These are phyloP conservation scores for Momotus momota DNA, from an alignment of 2,797 vertebrate genomes.

Conservation along the genomic window DNA sequence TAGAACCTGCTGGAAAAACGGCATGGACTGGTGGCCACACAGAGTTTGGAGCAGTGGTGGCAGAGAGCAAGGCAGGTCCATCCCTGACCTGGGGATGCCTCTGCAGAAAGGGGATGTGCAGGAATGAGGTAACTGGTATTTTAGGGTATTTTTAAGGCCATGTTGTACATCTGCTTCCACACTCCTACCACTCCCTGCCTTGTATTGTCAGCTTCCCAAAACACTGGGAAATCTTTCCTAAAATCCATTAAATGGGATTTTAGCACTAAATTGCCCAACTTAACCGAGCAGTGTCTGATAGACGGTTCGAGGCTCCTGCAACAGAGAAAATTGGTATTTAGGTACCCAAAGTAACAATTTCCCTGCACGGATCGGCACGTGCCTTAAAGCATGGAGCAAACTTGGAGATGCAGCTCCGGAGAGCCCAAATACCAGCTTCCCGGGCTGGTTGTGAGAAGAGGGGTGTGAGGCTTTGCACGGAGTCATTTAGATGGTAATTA, in stretches of 20 bases:
- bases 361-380: neutral
- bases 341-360: neutral
- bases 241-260: neutral
- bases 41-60: neutral
- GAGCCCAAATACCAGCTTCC: neutral
- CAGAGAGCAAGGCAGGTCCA: fast-evolving
- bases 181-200: neutral
- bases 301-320: neutral
- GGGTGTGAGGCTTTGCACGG: slow-evolving; percentile 1
- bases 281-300: neutral
- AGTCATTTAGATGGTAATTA: slow-evolving; percentile 80
- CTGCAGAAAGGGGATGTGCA: neutral
- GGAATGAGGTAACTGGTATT: neutral
- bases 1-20: neutral
- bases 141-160: neutral
- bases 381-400: neutral
- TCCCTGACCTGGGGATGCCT: no score
- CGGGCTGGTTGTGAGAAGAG: neutral
- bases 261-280: neutral
- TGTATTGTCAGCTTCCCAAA: neutral
- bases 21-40: fast-evolving
- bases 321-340: neutral
- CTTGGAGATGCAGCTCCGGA: neutral
- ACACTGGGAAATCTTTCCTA: neutral
- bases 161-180: neutral